These are phyloP conservation scores for Perognathus longimembris DNA, from an alignment of 2,113 vertebrate species.

Conservation along the genomic window DNA sequence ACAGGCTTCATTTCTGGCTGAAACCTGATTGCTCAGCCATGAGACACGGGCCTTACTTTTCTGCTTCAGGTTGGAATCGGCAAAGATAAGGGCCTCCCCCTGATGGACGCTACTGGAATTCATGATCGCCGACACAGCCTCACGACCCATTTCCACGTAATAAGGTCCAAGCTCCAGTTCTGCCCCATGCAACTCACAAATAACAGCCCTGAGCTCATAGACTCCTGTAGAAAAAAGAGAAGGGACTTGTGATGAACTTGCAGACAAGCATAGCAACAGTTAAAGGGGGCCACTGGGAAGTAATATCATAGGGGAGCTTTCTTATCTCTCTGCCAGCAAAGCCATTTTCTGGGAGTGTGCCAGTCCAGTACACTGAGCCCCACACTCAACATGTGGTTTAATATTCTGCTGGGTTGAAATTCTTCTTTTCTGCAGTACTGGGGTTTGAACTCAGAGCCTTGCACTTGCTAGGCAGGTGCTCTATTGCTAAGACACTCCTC, in stretches of 20 bases:
- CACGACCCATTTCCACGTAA: slow-evolving; percentile 57
- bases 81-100: slow-evolving; percentile 62
- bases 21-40: background rate
- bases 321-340: background rate
- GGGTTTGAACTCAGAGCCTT: no score
- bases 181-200: slow-evolving; percentile 45
- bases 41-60: slow-evolving; percentile 55
- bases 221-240: slow-evolving; percentile 67
- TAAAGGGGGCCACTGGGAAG: fast-evolving
- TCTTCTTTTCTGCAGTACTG: background rate
- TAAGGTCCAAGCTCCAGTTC: slow-evolving; percentile 74
- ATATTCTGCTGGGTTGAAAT: background rate
- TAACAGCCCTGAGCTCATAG: slow-evolving; percentile 53
- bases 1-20: background rate
- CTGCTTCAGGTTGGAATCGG: background rate
- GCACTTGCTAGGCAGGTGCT: no score
- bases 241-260: no score
- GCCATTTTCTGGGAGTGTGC: fast-evolving
- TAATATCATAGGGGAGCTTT: background rate
- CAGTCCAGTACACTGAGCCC: no score
- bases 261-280: background rate
- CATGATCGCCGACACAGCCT: slow-evolving; percentile 42
- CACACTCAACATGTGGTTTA: background rate
- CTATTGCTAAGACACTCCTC: no score
- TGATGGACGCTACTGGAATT: slow-evolving; percentile 76